Base-by-base conservation (phyloP, 2,113 vertebrate species). In the Lepisosteus osseus region DNA sequence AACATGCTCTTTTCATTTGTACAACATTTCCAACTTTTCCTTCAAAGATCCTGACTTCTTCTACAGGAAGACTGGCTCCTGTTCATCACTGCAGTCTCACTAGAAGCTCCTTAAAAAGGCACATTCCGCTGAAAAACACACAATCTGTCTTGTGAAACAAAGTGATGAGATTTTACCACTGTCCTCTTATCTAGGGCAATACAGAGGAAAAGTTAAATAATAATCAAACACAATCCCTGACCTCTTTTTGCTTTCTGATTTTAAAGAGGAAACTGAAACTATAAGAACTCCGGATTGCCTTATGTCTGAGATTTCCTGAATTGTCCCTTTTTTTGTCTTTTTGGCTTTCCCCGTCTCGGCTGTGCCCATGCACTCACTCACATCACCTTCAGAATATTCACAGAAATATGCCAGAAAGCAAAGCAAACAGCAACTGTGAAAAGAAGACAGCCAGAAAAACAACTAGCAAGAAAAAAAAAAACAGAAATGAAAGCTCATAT, bases 401-500 rank as follows among this genome's bases (percentile, higher is more conserved):
- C 61, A 75, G 76, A 75, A 86, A 87, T 83, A 78, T 79, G 70
- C 74, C 76, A 81, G 83, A 84, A 85, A 87, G 84, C 81, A 78
- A 78, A 72, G 78, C 83, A 83, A 83, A 82, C 75, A 78, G 76
- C 84, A 84, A 90, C 83, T 88, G 87, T 75, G 78, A 82, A 87
- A 85, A 77, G 81, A 87, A 86, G 84, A 80, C 81, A 79, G 80
- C 81, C 85, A 74, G 73, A 86, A 84, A 84, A 84, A 51, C 73
- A 71, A 67, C 84, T 86, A 86, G 83, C 82, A 83, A 87, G 76
- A 83, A 76, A 81, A 87, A 80, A 80, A 86, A 89, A 88, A 85
- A 87, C 83, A 90, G 84, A 84, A 90, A 90, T 87, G 86, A 84
- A 86, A 90, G 85, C 80, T 85, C 84, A 85, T 84, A 84, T 84